phyloP scores from a whole-genome alignment of 2,888 invertebrate genomes.

The Hirtodrosophila histrioides region DNA sequence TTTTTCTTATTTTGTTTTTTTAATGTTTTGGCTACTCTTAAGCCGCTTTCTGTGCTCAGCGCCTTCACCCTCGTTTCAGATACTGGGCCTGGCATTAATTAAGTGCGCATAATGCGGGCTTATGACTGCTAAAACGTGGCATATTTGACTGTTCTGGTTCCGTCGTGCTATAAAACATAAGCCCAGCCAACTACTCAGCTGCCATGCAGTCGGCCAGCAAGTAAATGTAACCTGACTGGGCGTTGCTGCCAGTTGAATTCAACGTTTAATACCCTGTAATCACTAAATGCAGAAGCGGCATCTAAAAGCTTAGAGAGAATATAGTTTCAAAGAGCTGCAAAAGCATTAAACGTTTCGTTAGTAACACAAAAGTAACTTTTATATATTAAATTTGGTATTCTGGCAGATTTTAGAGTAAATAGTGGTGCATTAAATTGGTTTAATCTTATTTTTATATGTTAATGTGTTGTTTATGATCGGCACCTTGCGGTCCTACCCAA shows the following conservation, averaged over 20 bases:
- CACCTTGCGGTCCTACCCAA: too few species aligned
- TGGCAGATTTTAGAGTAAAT: too few species aligned
- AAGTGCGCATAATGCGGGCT: slow-evolving; percentile 80
- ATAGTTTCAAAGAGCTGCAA: too few species aligned
- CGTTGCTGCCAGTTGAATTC: slow-evolving; percentile 47
- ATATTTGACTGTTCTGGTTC: slow-evolving; percentile 54
- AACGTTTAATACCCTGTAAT: slow-evolving; percentile 10
- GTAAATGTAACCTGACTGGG: slow-evolving; percentile 52
- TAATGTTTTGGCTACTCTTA: slow-evolving; percentile 39
- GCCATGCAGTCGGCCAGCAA: slow-evolving; percentile 15
- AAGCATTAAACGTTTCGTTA: too few species aligned
- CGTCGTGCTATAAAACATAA: slow-evolving; percentile 37
- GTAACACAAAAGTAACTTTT: too few species aligned
- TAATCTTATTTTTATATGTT: too few species aligned
- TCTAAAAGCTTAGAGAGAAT: too few species aligned
- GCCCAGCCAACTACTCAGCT: slow-evolving; percentile 3
- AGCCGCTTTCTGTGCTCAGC: slow-evolving; percentile 46
- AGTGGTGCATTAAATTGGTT: too few species aligned
- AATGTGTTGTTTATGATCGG: too few species aligned
- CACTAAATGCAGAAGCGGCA: too few species aligned
- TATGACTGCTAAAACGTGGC: slow-evolving; percentile 77
- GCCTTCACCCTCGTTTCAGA: slow-evolving; percentile 44
- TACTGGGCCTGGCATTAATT: slow-evolving; percentile 61
- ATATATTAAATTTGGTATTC: too few species aligned
- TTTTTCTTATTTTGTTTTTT: slow-evolving; percentile 26